phyloP scores from a whole-genome alignment of 2,888 invertebrate genomes.

The Coelopa pilipes region DNA sequence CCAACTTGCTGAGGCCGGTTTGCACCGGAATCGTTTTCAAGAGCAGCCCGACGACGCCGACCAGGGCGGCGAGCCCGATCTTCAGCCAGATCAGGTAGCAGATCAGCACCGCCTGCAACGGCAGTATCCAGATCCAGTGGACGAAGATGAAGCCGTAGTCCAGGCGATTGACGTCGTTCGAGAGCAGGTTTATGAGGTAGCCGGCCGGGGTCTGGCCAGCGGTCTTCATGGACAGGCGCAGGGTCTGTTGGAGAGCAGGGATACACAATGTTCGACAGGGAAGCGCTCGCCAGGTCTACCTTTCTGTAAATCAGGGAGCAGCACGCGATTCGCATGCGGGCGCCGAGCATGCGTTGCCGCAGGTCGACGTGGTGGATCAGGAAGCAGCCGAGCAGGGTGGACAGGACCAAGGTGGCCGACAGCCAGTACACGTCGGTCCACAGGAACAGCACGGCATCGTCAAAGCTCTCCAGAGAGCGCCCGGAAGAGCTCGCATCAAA shows the following conservation, averaged over 20 bases:
- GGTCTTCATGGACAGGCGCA: conserved; percentile 76
- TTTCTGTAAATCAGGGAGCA: conserved; percentile 77
- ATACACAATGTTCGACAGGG: too few species aligned
- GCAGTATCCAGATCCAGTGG: conserved; percentile 90
- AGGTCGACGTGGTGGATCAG: conserved; percentile 66
- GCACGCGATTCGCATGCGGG: conserved; percentile 75
- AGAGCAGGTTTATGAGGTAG: conserved; percentile 91
- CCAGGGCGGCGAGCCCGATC: conserved; percentile 78
- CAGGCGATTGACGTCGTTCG: conserved; percentile 93
- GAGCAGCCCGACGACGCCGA: conserved; percentile 82
- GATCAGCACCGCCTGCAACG: conserved; percentile 73
- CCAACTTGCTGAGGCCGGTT: conserved; percentile 67
- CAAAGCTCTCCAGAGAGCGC: conserved; percentile 32
- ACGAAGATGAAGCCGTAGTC: conserved; percentile 85
- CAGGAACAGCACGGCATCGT: conserved; percentile 46
- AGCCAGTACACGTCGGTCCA: conserved; percentile 64
- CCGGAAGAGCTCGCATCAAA: neutral
- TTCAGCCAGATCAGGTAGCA: conserved; percentile 82
- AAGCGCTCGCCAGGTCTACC: too few species aligned
- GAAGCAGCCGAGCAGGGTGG: conserved; percentile 60
- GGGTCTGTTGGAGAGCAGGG: conserved; percentile 68
- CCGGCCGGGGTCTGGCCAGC: conserved; percentile 82
- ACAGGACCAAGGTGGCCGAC: conserved; percentile 58
- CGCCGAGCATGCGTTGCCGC: conserved; percentile 69
- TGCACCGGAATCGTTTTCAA: conserved; percentile 86